Percentiles rank a stretch among this genome's conserved stretches.
These are phyloP conservation scores for Macrobrachium nipponense DNA, from an alignment of 1,140 invertebrate genomes.

Conservation along the genomic window DNA sequence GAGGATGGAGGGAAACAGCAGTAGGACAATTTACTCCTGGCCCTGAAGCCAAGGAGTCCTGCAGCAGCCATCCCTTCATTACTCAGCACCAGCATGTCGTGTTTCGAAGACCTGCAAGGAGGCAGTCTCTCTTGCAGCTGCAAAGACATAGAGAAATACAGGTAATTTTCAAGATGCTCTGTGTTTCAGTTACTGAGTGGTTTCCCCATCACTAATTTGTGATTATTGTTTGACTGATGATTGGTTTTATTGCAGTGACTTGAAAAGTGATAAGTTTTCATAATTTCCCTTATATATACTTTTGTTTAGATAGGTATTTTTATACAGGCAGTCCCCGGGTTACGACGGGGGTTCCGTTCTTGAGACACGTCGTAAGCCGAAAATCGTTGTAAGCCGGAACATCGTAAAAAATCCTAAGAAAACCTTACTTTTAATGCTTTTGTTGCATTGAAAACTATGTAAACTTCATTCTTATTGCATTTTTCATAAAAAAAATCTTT, in stretches of 20 bases:
- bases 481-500: too few relatives aligned
- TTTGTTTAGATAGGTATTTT: too few relatives aligned
- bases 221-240: background rate
- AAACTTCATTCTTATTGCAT: too few relatives aligned
- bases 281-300: too few relatives aligned
- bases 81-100: background rate
- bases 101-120: conserved; percentile 5
- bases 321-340: too few relatives aligned
- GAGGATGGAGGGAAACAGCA: conserved; percentile 10
- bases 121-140: conserved; percentile 1
- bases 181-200: background rate
- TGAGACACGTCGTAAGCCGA: too few relatives aligned
- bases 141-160: conserved; percentile 14
- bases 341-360: too few relatives aligned
- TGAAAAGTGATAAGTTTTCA: too few relatives aligned
- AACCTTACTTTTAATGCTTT: too few relatives aligned
- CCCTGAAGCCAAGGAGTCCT: background rate
- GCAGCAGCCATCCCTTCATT: background rate
- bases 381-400: too few relatives aligned
- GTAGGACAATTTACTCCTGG: background rate
- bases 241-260: background rate
- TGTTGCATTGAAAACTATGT: too few relatives aligned
- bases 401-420: too few relatives aligned
- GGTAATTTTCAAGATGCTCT: background rate
- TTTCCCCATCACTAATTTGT: background rate